These are phyloP conservation scores for Burhinus oedicnemus DNA, from an alignment of 2,113 vertebrate genomes.

Conservation along the genomic window DNA sequence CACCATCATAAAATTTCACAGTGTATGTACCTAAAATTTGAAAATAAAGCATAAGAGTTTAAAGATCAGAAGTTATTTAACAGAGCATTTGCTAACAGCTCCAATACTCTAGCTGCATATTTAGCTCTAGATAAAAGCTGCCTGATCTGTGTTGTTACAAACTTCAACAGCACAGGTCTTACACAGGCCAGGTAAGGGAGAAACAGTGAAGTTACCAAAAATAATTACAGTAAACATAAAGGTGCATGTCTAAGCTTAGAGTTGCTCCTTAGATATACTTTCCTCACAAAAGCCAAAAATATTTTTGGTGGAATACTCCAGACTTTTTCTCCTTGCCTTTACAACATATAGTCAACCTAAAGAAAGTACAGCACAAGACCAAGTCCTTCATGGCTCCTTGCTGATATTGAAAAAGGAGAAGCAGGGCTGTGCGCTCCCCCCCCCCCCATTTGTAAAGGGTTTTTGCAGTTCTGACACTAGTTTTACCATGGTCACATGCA, in stretches of 20 bases:
- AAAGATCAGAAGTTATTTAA: neutral
- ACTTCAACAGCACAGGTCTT: neutral
- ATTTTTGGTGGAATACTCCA: neutral
- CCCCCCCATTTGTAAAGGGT: neutral
- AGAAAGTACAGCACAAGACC: neutral
- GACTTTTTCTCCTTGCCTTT: neutral
- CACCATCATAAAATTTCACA: slow-evolving; percentile 96
- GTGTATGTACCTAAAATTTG: slow-evolving; percentile 89
- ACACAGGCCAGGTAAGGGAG: neutral
- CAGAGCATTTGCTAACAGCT: neutral
- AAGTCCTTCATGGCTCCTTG: neutral
- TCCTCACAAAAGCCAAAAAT: neutral
- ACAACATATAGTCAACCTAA: neutral
- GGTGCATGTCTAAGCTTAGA: neutral
- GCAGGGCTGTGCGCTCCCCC: neutral
- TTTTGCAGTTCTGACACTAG: neutral
- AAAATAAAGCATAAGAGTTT: slow-evolving; percentile 28
- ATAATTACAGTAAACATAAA: neutral
- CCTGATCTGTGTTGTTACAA: neutral
- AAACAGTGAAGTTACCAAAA: neutral
- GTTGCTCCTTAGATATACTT: neutral
- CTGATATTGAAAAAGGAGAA: neutral
- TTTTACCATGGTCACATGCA: neutral
- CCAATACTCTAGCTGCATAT: neutral
- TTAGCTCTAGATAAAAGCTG: neutral